Evolutionary conservation across 2,888 invertebrate species (phyloP), one percentile per base, ranked within the genome.

Genomic region (Thymelicus lineola): DNA sequence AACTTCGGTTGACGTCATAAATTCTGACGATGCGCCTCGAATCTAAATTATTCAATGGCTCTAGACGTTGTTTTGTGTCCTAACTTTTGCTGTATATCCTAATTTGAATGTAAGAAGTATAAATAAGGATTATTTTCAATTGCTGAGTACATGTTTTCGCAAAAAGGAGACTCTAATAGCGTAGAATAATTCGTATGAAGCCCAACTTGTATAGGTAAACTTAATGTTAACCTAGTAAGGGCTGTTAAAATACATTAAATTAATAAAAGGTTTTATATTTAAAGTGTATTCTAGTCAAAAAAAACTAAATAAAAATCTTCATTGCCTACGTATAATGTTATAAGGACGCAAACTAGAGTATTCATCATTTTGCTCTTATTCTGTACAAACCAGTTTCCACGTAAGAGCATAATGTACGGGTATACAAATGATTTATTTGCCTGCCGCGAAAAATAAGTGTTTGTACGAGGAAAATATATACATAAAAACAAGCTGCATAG

Each of bases 1-100:
- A 67, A 67, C 67, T 67, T 67, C 50, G 67, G 46, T 45, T 61
- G 35, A 62, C 36, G 60, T 55, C 61, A 17, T 68, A 62, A 68
- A 68, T 55, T 68, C 55, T 55, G 61, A 55, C 35, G 61, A 53
- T 55, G 38, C 46, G 67, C 17, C 38, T 17, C 17, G 67, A 68
- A 68, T 68, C 28, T 68, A 28, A 68, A 62, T 68, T 64, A 62
- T 68, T 62, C 35, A 55, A 60, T 55, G 45, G 15, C 36, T 61
- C 45, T 62, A 55, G 35, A 68, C 45, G 42, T 53, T 59, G 42
- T 53, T 53, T 60, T 50, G 53, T 53, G 20, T 55, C 5, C 17
- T 17, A 60, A 50, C 38, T 46, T 62, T 61, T 15, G 20, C 14
- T 61, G 42, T 45, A 12, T 50, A 6, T 15, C 9, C 20, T n/a